phyloP scores from a whole-genome alignment of 2,888 invertebrate genomes.

The Eilema griseolum region DNA sequence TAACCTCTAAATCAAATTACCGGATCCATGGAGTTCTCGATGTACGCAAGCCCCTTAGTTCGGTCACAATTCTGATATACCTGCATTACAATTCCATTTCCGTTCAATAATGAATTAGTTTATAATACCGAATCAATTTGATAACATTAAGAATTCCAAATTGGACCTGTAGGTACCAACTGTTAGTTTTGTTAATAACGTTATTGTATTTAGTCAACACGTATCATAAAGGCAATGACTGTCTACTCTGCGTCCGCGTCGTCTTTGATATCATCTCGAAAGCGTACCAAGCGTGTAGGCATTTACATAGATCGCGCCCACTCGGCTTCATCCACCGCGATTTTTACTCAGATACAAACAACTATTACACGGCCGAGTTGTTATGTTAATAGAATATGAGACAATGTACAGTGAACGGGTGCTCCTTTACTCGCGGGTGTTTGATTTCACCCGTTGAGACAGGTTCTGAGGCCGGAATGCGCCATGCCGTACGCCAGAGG shows the following conservation, averaged over 20 bases:
- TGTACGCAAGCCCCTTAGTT: too few species aligned
- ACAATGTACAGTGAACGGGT: conserved; percentile 60
- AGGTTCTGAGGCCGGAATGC: conserved; percentile 63
- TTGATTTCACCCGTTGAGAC: conserved; percentile 73
- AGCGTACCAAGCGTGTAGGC: conserved; percentile 79
- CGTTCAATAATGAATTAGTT: neutral
- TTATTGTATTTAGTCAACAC: conserved; percentile 25
- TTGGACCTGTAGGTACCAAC: conserved; percentile 27
- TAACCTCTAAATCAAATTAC: too few species aligned
- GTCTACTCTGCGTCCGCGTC: conserved; percentile 68
- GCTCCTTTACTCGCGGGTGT: conserved; percentile 69
- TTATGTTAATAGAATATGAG: conserved; percentile 68
- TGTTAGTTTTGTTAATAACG: conserved; percentile 35
- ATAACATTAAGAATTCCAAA: conserved; percentile 34
- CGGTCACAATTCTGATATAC: neutral
- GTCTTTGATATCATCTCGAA: conserved; percentile 78
- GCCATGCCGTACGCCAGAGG: conserved; percentile 68
- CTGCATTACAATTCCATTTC: neutral
- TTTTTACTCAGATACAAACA: conserved; percentile 75
- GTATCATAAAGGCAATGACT: conserved; percentile 49
- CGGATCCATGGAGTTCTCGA: too few species aligned
- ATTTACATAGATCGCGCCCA: conserved; percentile 83
- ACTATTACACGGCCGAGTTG: conserved; percentile 77
- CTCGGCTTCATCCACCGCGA: conserved; percentile 70
- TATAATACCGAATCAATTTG: conserved; percentile 22